Percentiles rank a stretch among this genome's conserved stretches.
Conservation (phyloP, 2,888 invertebrate species). For the Ectropis crepuscularia region DNA sequence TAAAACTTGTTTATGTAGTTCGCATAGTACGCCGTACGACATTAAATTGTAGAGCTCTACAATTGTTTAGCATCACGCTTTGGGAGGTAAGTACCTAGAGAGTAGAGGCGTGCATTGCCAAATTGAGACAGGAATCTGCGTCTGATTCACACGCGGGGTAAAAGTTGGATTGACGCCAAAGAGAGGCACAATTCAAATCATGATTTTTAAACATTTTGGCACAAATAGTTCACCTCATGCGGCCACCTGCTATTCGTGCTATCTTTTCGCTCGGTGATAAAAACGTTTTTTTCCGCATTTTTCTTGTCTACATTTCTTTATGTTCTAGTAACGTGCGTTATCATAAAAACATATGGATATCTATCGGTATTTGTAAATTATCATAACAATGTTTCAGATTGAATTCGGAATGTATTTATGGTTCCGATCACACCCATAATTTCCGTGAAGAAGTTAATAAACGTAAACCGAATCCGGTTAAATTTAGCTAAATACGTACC, state of each 20-base stretch:
- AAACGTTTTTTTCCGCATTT: slow-evolving; percentile 22
- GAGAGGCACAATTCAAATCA: slow-evolving; percentile 62
- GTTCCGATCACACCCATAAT: too few relatives aligned
- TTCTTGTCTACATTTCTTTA: neutral
- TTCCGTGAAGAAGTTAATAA: neutral
- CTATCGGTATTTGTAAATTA: too few relatives aligned
- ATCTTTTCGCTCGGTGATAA: slow-evolving; percentile 44
- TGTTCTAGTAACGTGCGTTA: neutral
- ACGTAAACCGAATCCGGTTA: neutral
- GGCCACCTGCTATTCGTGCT: slow-evolving; percentile 65
- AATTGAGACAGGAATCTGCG: slow-evolving; percentile 70
- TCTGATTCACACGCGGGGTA: slow-evolving; percentile 63
- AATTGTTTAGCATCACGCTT: too few relatives aligned
- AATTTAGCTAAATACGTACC: neutral
- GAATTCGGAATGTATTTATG: neutral
- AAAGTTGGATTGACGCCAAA: slow-evolving; percentile 76
- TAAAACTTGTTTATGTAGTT: slow-evolving; percentile 1
- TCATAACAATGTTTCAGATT: neutral
- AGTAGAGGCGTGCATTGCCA: slow-evolving; percentile 62
- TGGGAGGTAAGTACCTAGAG: slow-evolving; percentile 25
- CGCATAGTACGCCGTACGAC: neutral
- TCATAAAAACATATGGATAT: too few relatives aligned
- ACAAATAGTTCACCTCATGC: slow-evolving; percentile 69
- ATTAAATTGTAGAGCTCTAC: neutral
- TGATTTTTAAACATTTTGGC: slow-evolving; percentile 73